phyloP scores from a whole-genome alignment of 2,888 invertebrate species.

The Conus canariensis region DNA sequence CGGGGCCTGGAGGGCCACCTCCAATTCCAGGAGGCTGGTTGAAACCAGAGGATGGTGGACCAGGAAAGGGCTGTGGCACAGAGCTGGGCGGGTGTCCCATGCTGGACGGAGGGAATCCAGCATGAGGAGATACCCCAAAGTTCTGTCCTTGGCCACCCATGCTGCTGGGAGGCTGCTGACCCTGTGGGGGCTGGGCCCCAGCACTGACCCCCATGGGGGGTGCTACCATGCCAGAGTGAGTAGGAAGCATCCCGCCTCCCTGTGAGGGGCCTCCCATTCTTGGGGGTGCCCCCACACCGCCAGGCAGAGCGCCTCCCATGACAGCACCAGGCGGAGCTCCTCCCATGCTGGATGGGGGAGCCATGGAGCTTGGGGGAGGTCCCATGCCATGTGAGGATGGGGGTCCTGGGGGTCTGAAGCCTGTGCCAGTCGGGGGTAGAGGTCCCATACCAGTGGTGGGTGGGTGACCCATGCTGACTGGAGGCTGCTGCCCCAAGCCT shows the following conservation, averaged over 20 bases:
- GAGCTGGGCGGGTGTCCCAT: slow-evolving; percentile 7
- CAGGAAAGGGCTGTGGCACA: slow-evolving; percentile 37
- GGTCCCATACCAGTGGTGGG: slow-evolving; percentile 48
- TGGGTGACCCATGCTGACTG: slow-evolving; percentile 35
- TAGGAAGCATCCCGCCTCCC: slow-evolving; percentile 43
- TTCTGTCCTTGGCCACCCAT: slow-evolving; percentile 40
- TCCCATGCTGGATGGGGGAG: slow-evolving; percentile 29
- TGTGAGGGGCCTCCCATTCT: slow-evolving; percentile 43
- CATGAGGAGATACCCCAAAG: slow-evolving; percentile 38
- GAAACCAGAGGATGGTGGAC: slow-evolving; percentile 35
- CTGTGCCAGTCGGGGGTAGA: slow-evolving; percentile 43
- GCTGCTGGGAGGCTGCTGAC: slow-evolving; percentile 40
- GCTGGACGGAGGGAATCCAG: slow-evolving; percentile 27
- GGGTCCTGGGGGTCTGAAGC: slow-evolving; percentile 26
- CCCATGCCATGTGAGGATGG: slow-evolving; percentile 44
- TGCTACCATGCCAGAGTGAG: slow-evolving; percentile 10
- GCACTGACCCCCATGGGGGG: slow-evolving; percentile 24
- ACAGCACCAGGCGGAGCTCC: slow-evolving; percentile 38
- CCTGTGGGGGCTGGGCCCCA: slow-evolving; percentile 45
- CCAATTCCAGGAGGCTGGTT: slow-evolving; percentile 44
- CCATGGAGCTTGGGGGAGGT: slow-evolving; percentile 43
- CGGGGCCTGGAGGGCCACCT: slow-evolving; percentile 40
- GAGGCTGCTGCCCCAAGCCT: slow-evolving; percentile 3
- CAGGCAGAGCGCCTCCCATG: slow-evolving; percentile 45
- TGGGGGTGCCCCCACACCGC: slow-evolving; percentile 40